Evolutionary conservation across 1,140 invertebrate species (phyloP).

Genomic region (Orchesella cincta): DNA sequence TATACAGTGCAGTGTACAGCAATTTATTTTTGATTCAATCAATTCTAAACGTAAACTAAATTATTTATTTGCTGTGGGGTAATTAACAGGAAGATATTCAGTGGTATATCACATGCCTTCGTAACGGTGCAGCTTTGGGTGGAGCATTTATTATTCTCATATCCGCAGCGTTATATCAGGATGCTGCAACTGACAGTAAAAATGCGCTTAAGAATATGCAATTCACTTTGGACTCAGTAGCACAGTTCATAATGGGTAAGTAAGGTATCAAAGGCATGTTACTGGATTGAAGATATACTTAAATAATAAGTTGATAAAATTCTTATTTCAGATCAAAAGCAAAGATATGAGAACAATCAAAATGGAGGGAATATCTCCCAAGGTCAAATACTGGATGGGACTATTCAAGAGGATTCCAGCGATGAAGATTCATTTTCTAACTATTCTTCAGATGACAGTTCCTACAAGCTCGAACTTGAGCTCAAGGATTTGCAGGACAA

Average conservation of each 20-base stretch:
- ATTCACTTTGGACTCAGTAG: not conserved
- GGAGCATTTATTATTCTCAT: conserved; percentile 51
- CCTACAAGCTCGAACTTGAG: conserved; percentile 11
- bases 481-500: not conserved
- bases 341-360: not conserved
- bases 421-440: conserved; percentile 32
- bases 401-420: not conserved
- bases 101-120: conserved; percentile 52
- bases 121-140: conserved; percentile 51
- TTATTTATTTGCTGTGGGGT: not conserved
- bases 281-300: too few relatives aligned
- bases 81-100: conserved; percentile 52
- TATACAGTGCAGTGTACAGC: not conserved
- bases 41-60: not conserved
- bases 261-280: too few relatives aligned
- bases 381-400: not conserved
- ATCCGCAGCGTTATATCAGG: conserved; percentile 53
- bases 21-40: not conserved
- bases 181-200: conserved; percentile 56
- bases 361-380: not conserved
- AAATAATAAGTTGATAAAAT: too few relatives aligned
- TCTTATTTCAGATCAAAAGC: too few relatives aligned
- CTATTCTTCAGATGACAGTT: conserved; percentile 21
- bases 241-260: not conserved
- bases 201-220: conserved; percentile 54